Percentiles rank a stretch among this genome's conserved stretches.
Evolutionary conservation across 2,888 invertebrate genomes (phyloP).

Genomic region (Autographa gamma): DNA sequence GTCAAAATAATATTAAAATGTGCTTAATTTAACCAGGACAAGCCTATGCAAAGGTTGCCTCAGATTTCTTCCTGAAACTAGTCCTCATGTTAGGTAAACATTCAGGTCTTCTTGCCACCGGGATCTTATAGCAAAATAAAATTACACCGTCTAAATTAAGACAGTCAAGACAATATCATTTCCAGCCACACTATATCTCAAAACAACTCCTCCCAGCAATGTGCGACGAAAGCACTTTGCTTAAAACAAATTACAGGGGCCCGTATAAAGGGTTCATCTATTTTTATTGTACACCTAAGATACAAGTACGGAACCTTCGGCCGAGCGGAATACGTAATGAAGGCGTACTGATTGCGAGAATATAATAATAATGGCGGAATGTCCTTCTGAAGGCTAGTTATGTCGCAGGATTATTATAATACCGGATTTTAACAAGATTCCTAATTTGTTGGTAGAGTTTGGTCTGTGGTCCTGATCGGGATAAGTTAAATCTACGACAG

Average conservation of each 20-base stretch:
- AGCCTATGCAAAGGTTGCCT: too few species aligned
- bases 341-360: conserved; percentile 54
- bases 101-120: too few species aligned
- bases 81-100: too few species aligned
- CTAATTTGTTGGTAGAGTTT: too few species aligned
- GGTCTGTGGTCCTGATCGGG: too few species aligned
- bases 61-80: too few species aligned
- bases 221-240: conserved; percentile 70
- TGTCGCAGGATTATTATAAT: background rate
- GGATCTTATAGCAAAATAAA: too few species aligned
- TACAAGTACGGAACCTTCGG: conserved; percentile 54
- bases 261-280: conserved; percentile 70
- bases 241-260: conserved; percentile 73
- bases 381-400: conserved; percentile 23
- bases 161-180: too few species aligned
- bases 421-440: background rate
- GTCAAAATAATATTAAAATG: too few species aligned
- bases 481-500: too few species aligned
- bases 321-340: conserved; percentile 60
- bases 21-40: too few species aligned
- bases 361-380: conserved; percentile 52
- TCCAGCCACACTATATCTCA: conserved; percentile 42
- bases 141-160: too few species aligned
- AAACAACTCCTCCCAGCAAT: conserved; percentile 46
- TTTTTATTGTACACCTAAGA: conserved; percentile 68